Base-by-base conservation (phyloP, 2,113 vertebrate species). In the Tachycineta bicolor region DNA sequence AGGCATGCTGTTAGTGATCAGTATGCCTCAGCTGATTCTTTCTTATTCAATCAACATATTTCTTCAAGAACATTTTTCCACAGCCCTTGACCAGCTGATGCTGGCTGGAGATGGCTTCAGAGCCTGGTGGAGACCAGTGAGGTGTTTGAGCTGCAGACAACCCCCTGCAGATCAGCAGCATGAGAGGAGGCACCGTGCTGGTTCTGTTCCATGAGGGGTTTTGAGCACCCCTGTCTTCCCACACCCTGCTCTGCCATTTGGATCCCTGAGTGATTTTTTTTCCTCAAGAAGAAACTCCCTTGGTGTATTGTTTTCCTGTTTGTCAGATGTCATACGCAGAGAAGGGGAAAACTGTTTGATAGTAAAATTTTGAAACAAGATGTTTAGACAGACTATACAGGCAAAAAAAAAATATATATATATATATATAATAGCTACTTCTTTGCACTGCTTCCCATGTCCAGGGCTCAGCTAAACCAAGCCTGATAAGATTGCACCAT, bases 121-220 rank as follows among this genome's bases (percentile, higher is more conserved):
- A 20, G 26, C 25, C 69, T 65, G 12, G 10, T 18, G 62, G 60
- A 60, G 43, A 43, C 28, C 58, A 33, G 1, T 6, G 29, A 59
- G 53, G 5, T 21, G n/a, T 43, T 74, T 33, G 65, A 64, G 79
- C 41, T 56, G 29, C 60, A 49, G 41, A 43, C 8, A 47, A 9
- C 12, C 18, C 37, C 9, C 26, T n/a, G 46, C 7, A 24, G 26
- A 26, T 2, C 13, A 26, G 56, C 28, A 37, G 9, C 64, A 15
- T 0, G 1, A 44, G 87, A 63, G 47, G 14, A 19, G 37, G 9
- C 15, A 12, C 21, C 0, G 0, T 34, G 29, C 47, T 16, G 14
- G 6, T 62, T n/a, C 41, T 49, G 44, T 31, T 9, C 8, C 44
- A 7, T 0, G 2, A 34, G 21, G 18, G 12, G 5, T 11, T 85